Evolutionary conservation across 2,113 vertebrate genomes (phyloP).

Genomic region (Misgurnus mizolepis): DNA sequence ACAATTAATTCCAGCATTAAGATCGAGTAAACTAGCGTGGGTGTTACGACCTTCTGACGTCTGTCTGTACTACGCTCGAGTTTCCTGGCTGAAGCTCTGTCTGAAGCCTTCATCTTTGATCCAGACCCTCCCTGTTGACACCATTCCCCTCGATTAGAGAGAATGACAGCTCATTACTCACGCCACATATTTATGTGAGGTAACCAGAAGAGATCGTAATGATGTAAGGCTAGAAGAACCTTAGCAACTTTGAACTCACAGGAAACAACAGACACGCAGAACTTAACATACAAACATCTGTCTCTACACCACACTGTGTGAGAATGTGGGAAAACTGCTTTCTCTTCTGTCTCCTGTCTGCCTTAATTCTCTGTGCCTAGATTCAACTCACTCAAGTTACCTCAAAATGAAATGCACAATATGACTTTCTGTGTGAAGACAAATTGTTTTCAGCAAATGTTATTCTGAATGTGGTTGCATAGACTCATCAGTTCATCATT

Average conservation of each 20-base stretch:
- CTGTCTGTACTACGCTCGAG: constrained; percentile 26
- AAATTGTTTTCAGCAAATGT: neutral
- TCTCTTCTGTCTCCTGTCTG: too few relatives aligned
- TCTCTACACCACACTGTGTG: too few relatives aligned
- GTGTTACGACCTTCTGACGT: constrained; percentile 34
- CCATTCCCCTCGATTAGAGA: constrained; percentile 17
- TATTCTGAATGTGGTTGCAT: too few relatives aligned
- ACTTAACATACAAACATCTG: too few relatives aligned
- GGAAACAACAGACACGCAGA: too few relatives aligned
- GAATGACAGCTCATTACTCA: constrained; percentile 28
- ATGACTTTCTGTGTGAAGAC: too few relatives aligned
- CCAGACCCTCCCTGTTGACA: constrained; percentile 21
- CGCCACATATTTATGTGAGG: constrained; percentile 22
- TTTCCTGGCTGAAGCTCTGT: constrained; percentile 4
- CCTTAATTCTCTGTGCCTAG: too few relatives aligned
- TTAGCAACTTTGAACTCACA: too few relatives aligned
- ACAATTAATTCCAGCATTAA: constrained; percentile 45
- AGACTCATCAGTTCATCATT: neutral
- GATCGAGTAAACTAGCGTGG: constrained; percentile 29
- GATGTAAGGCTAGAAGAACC: constrained; percentile 3
- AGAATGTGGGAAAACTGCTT: too few relatives aligned
- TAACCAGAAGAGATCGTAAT: constrained; percentile 8
- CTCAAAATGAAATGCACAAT: too few relatives aligned
- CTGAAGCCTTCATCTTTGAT: constrained; percentile 21
- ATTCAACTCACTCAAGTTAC: too few relatives aligned